These are phyloP conservation scores for Zosterops japonicus DNA, from an alignment of 2,113 vertebrate species.

Conservation along the genomic window DNA sequence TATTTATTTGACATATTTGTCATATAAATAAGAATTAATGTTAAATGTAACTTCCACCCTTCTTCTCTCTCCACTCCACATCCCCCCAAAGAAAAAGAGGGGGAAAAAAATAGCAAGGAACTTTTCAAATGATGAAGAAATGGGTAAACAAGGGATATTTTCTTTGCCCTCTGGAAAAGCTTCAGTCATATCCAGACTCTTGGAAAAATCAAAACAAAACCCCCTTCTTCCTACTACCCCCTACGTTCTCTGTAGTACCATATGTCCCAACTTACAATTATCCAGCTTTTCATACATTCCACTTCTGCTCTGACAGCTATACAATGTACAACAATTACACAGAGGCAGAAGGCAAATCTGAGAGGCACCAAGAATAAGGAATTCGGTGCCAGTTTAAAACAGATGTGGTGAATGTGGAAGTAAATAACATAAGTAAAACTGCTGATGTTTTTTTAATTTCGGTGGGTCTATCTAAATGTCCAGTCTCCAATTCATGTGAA, in stretches of 20 bases:
- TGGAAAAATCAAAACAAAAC: conserved; percentile 47
- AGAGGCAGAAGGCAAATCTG: background rate
- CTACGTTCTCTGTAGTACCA: background rate
- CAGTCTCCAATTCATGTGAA: background rate
- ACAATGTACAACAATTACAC: conserved; percentile 1
- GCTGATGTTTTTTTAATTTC: background rate
- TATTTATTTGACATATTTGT: background rate
- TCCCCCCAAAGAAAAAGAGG: fast-evolving
- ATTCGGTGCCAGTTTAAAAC: background rate
- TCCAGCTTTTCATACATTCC: conserved; percentile 4
- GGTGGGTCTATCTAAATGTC: background rate
- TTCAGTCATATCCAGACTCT: conserved; percentile 17
- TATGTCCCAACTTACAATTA: conserved; percentile 19
- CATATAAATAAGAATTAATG: background rate
- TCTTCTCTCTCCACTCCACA: background rate
- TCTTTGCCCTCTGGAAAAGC: conserved; percentile 5
- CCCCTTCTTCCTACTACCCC: conserved; percentile 21
- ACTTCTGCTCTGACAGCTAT: conserved; percentile 9
- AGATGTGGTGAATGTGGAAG: background rate
- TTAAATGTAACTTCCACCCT: background rate
- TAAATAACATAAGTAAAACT: background rate
- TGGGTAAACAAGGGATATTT: conserved; percentile 12
- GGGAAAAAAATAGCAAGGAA: background rate
- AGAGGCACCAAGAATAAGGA: background rate
- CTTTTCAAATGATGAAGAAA: background rate